A percentile compares a stretch with the other conserved stretches of the same genome.
phyloP scores from a whole-genome alignment of 2,797 vertebrate species.

The Tamandua tetradactyla region DNA sequence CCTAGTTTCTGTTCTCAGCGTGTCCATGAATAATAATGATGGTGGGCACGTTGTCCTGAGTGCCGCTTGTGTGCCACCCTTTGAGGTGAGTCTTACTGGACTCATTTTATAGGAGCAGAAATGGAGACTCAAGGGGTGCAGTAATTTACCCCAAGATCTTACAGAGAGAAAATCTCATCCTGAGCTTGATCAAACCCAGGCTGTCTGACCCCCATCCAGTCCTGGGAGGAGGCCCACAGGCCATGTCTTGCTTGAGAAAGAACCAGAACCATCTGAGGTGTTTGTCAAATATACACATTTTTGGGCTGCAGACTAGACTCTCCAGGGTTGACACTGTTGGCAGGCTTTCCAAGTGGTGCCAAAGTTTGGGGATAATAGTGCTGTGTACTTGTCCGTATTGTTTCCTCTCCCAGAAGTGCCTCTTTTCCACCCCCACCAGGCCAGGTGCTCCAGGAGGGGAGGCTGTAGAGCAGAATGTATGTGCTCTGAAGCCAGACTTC shows the following conservation, averaged over 20 bases:
- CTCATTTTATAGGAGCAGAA: not conserved
- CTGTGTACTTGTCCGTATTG: not conserved
- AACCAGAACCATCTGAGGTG: not conserved
- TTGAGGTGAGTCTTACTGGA: not conserved
- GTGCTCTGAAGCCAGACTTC: not conserved
- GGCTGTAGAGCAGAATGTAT: accelerated
- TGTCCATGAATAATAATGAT: not conserved
- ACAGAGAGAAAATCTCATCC: not conserved
- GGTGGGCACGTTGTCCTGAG: too few relatives aligned
- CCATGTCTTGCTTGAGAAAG: not conserved
- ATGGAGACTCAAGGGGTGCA: not conserved
- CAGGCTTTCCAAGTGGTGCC: not conserved
- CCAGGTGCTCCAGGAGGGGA: accelerated
- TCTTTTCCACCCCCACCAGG: too few relatives aligned
- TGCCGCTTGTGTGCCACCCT: not conserved
- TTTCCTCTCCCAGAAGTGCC: not conserved
- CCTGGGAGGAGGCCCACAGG: not conserved
- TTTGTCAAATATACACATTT: not conserved
- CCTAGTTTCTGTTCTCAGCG: not conserved
- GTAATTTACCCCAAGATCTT: not conserved
- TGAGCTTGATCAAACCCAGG: not conserved
- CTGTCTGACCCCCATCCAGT: not conserved
- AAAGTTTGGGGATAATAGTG: not conserved
- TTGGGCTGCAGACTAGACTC: not conserved
- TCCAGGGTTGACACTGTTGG: not conserved